phyloP scores from a whole-genome alignment of 2,113 vertebrate genomes.

The Sinocyclocheilus anophthalmus region DNA sequence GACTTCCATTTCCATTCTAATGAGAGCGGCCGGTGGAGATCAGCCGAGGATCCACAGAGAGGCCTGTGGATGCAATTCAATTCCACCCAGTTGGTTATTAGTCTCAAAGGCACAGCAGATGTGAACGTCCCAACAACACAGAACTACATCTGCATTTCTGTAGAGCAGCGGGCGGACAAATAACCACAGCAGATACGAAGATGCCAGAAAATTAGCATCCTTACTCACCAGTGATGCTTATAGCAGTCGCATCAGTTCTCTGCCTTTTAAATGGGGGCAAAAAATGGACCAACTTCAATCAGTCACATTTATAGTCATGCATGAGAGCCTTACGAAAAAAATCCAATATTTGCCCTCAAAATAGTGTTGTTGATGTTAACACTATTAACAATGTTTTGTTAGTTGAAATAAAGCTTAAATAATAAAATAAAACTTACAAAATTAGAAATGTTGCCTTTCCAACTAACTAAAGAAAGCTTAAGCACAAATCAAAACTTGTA shows the following conservation, averaged over 20 bases:
- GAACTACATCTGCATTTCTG: constrained; percentile 30
- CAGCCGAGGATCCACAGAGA: constrained; percentile 8
- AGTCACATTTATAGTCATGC: not conserved
- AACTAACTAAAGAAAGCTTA: not conserved
- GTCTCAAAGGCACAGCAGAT: constrained; percentile 48
- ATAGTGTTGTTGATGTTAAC: not conserved
- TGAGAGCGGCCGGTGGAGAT: constrained; percentile 21
- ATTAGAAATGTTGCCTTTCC: not conserved
- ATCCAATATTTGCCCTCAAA: too few species aligned
- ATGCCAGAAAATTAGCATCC: constrained; percentile 8
- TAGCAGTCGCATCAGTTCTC: not conserved
- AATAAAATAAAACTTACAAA: not conserved
- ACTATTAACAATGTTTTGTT: not conserved
- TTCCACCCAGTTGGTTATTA: constrained; percentile 53
- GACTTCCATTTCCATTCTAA: constrained; percentile 50
- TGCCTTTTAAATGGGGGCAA: not conserved
- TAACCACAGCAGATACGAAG: not conserved
- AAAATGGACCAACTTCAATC: not conserved
- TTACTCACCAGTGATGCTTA: not conserved
- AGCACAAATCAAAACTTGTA: too few species aligned
- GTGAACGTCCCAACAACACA: constrained; percentile 28
- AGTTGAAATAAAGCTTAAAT: not conserved
- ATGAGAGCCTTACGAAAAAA: not conserved
- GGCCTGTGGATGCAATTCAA: constrained; percentile 51
- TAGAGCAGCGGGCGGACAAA: constrained; percentile 19